Percentiles rank a stretch among this genome's conserved stretches.
phyloP scores from a whole-genome alignment of 2,113 vertebrate species.

The Atrichornis clamosus region DNA sequence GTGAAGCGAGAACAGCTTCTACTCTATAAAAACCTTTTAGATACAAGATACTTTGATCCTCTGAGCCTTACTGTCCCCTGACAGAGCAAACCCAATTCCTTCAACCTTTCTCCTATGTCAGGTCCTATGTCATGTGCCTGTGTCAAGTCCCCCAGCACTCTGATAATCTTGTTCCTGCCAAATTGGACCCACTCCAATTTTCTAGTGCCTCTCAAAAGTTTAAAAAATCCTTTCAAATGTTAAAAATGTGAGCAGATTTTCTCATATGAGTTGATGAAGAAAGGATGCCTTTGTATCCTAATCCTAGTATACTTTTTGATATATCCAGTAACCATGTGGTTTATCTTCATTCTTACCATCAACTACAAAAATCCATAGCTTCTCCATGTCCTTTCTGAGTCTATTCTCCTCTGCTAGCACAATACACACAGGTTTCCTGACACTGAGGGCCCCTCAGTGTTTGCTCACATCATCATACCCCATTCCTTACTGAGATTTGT shows the following conservation, averaged over 20 bases:
- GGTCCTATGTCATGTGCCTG: no score
- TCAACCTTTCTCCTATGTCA: not conserved
- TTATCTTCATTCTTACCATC: not conserved
- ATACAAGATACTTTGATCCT: not conserved
- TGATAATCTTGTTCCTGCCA: not conserved
- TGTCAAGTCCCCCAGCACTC: not conserved
- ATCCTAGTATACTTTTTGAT: fast-evolving
- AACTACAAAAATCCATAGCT: not conserved
- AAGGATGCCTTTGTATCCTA: not conserved
- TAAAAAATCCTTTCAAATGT: not conserved
- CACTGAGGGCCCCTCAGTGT: not conserved
- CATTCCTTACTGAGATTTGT: not conserved
- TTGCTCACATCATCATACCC: not conserved
- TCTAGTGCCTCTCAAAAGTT: not conserved
- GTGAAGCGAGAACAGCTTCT: not conserved
- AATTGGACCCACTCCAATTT: fast-evolving
- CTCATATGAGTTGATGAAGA: not conserved
- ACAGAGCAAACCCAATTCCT: not conserved
- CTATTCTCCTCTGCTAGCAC: not conserved
- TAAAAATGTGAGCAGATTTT: not conserved
- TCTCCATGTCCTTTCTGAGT: not conserved
- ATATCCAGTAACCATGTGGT: not conserved
- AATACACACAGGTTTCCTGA: not conserved
- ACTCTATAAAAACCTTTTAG: not conserved
- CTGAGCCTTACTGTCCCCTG: fast-evolving